Conservation (phyloP, 2,113 vertebrate genomes). For the Gymnarchus niloticus region DNA sequence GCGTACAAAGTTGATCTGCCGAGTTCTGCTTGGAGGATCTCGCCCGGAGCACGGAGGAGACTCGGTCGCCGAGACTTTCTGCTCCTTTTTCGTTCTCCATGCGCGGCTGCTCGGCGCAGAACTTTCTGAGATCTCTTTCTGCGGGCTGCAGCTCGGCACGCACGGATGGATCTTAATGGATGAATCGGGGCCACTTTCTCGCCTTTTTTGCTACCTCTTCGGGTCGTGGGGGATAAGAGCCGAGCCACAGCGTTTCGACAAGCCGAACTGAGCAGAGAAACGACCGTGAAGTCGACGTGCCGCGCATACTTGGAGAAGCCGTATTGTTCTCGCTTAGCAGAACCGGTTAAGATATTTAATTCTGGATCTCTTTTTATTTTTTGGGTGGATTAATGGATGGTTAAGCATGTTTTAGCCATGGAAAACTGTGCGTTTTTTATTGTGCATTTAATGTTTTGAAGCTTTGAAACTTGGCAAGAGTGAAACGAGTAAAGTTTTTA, state of each 20-base stretch:
- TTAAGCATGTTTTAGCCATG: conserved; percentile 25
- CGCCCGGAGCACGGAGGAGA: conserved; percentile 9
- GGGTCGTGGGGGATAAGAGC: conserved; percentile 9
- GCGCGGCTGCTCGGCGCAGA: conserved; percentile 6
- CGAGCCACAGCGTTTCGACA: background rate
- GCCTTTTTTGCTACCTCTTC: conserved; percentile 10
- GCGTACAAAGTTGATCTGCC: no score
- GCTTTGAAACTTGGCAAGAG: conserved; percentile 14
- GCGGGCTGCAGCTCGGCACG: background rate
- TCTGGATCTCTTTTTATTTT: background rate
- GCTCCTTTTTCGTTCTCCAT: conserved; percentile 9
- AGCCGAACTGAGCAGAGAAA: background rate
- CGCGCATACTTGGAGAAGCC: background rate
- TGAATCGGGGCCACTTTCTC: conserved; percentile 9
- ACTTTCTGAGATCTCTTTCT: conserved; percentile 11
- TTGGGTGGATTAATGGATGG: conserved; percentile 17
- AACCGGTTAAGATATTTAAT: background rate
- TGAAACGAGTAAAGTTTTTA: conserved; percentile 7
- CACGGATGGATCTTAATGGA: conserved; percentile 26
- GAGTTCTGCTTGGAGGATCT: background rate
- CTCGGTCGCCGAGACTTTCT: conserved; percentile 25
- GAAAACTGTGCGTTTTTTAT: conserved; percentile 19
- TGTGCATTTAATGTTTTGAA: conserved; percentile 20
- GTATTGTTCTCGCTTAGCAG: background rate
- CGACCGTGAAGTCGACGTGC: background rate